Evolutionary conservation across 2,888 invertebrate genomes (phyloP), one percentile per base, ranked within the genome.

Genomic region (Diaphora mendica): DNA sequence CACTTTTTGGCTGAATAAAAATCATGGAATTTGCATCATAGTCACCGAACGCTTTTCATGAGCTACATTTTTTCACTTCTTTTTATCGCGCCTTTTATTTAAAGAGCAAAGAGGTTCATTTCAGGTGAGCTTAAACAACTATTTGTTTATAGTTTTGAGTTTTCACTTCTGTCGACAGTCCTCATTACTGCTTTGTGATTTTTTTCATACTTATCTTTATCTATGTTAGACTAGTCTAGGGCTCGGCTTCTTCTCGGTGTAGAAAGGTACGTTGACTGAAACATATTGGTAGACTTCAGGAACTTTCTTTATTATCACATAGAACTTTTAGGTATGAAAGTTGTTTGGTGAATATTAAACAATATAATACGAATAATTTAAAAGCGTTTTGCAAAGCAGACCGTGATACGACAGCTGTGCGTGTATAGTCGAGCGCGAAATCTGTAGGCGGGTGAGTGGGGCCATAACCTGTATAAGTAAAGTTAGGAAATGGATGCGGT

Each of bases 341-440:
- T 55, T 26, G 11, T 26, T 59, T 26, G 13, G 59, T 59, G 59
- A 59, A 26, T 26, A 59, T 59, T 59, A 59, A 59, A 59, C 26
- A 59, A 26, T 15, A 59, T 26, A 26, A 59, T 39, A 62, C 20
- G 26, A 39, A 59, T 70, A 62, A 70, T 62, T 51, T 51, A 48
- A 65, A 65, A 55, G 71, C 35, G 65, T 39, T 39, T 39, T 64
- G 55, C 39, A 73, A 55, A 64, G 72, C 81, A 84, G 80, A 77
- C 79, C 80, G 77, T 64, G 51, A 42, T 66, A 81, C 87, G 88
- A 86, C 94, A 93, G 92, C 92, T 94, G 94, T 89, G 90, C 83
- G 86, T 75, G 88, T 80, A 94, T 89, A 89, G 79, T 88, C 81
- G 86, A 91, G 91, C 94, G 93, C 89, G 86, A 92, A 93, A 93